A percentile compares a stretch with the other conserved stretches of the same genome.
These are phyloP conservation scores for Heliconius melpomene DNA, from an alignment of 1,140 invertebrate genomes.

Conservation along the genomic window DNA sequence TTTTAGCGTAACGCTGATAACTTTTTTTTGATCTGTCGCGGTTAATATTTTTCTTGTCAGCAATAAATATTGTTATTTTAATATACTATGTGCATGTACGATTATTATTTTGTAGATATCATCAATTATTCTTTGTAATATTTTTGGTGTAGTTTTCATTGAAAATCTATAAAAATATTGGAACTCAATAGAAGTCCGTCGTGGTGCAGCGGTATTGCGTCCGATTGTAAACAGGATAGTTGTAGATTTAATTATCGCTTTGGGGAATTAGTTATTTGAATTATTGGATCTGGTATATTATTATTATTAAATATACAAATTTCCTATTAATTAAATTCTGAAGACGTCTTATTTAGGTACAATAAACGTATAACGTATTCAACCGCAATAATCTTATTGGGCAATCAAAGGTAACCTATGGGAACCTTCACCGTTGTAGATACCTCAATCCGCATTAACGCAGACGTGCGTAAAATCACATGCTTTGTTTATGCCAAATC, in stretches of 20 bases:
- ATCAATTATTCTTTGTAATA: too few species aligned
- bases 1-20: slow-evolving; percentile 24
- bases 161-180: too few species aligned
- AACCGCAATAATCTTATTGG: slow-evolving; percentile 59
- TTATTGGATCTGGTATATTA: too few species aligned
- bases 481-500: slow-evolving; percentile 25
- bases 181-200: too few species aligned
- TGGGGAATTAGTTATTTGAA: too few species aligned
- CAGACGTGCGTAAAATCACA: slow-evolving; percentile 29
- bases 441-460: slow-evolving; percentile 14
- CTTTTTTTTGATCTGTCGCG: background rate
- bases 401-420: slow-evolving; percentile 48
- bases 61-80: background rate
- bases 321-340: slow-evolving; percentile 3
- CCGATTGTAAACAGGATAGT: too few species aligned
- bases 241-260: too few species aligned
- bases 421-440: slow-evolving; percentile 18
- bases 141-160: too few species aligned
- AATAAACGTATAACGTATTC: slow-evolving; percentile 52
- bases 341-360: slow-evolving; percentile 56
- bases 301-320: background rate
- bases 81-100: too few species aligned
- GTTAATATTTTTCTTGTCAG: background rate
- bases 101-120: too few species aligned
- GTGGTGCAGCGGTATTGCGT: too few species aligned